phyloP scores from a whole-genome alignment of 2,888 invertebrate genomes.

The Xestia rhomboidea region DNA sequence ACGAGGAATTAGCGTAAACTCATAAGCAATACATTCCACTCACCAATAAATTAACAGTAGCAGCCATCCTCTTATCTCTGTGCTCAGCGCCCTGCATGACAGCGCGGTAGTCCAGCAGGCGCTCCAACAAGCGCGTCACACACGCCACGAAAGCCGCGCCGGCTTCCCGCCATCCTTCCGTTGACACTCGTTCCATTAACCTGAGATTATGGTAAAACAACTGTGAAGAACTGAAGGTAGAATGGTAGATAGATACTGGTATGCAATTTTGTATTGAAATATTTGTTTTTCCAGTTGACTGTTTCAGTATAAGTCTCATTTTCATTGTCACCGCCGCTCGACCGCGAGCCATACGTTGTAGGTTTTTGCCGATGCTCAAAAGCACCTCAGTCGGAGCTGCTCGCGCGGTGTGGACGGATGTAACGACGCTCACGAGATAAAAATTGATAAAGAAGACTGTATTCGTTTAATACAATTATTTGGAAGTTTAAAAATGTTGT shows the following conservation, averaged over 20 bases:
- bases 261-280: rapidly evolving
- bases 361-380: no score
- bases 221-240: not conserved
- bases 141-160: slow-evolving; percentile 98
- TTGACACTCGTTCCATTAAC: slow-evolving; percentile 95
- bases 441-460: no score
- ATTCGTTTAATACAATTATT: no score
- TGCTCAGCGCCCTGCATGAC: slow-evolving; percentile 99
- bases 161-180: slow-evolving; percentile 97
- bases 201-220: slow-evolving; percentile 73
- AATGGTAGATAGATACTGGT: not conserved
- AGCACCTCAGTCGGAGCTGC: no score
- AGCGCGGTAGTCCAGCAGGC: slow-evolving; percentile 97
- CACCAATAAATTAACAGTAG: slow-evolving; percentile 97
- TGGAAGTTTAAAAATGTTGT: no score
- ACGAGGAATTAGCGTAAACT: not conserved
- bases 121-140: slow-evolving; percentile 96
- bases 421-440: no score
- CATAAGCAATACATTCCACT: slow-evolving; percentile 66
- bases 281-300: slow-evolving; percentile 8
- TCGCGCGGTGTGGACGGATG: no score
- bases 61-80: slow-evolving; percentile 98
- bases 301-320: not conserved
- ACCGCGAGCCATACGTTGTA: no score
- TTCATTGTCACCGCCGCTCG: no score